Evolutionary conservation across 2,888 invertebrate species (phyloP), one percentile per base, ranked within the genome.

Genomic region (Idaea dimidiata): DNA sequence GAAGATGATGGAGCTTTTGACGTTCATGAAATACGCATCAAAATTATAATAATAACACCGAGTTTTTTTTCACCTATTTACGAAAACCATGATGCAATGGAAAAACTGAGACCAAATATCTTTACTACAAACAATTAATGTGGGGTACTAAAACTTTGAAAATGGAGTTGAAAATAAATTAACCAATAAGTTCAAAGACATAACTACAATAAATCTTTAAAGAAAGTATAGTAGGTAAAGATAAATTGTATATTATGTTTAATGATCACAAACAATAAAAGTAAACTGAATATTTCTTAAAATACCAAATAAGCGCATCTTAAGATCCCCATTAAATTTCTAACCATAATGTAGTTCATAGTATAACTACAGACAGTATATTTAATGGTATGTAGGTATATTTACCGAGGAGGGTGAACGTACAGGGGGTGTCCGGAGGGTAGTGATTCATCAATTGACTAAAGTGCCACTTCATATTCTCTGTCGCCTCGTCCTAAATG

Each of bases 391-490:
- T 43, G 0, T 43, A 43, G 43, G 10, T 43, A 43, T 43, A 43
- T 43, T 43, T 43, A 43, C 43, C 43, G 43, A 56, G 56, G 56
- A 18, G 56, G 18, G 17, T 17, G 18, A 43, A 43, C 43, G 14
- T 8, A 43, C 14, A 56, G 55, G 18, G 56, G 56, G 56, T 84
- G 85, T 84, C 84, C 83, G 82, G 83, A 78, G 67, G 70, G 71
- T 63, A 67, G 65, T 69, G 67, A 72, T 73, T 73, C 71, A 71
- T 70, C 68, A 68, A 71, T 73, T 72, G 72, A 64, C 68, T 66
- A 66, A 71, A 75, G 75, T 74, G 74, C 61, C 68, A 71, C 72
- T 74, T 73, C 70, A 69, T 70, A 73, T 69, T 69, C 67, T 71
- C 65, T 58, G 66, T 63, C 64, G 62, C 68, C 63, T 65, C 59